Evolutionary conservation across 1,140 invertebrate genomes (phyloP).

Genomic region (Antheraea pernyi): DNA sequence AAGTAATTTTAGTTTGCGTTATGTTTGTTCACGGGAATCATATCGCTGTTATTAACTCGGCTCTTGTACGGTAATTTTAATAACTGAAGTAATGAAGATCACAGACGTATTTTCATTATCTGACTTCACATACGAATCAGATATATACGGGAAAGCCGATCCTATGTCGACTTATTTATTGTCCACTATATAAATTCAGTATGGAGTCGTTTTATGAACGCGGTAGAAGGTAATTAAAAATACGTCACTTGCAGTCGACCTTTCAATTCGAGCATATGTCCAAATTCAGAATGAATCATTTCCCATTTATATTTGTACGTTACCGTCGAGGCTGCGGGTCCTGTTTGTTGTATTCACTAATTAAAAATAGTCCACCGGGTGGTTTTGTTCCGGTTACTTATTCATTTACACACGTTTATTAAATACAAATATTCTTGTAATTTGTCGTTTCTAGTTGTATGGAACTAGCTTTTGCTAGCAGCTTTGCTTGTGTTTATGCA

Average conservation of each 20-base stretch:
- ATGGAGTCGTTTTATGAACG: slow-evolving; percentile 56
- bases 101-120: slow-evolving; percentile 32
- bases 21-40: slow-evolving; percentile 11
- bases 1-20: slow-evolving; percentile 18
- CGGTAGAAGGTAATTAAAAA: slow-evolving; percentile 76
- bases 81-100: slow-evolving; percentile 15
- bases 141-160: slow-evolving; percentile 28
- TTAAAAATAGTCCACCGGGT: slow-evolving; percentile 17
- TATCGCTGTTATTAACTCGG: slow-evolving; percentile 13
- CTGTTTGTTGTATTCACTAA: slow-evolving; percentile 55
- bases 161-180: slow-evolving; percentile 60
- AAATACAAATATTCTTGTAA: too few species aligned
- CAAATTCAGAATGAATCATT: slow-evolving; percentile 77
- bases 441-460: too few species aligned
- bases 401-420: not conserved
- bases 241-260: slow-evolving; percentile 75
- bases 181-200: slow-evolving; percentile 74
- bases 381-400: slow-evolving; percentile 19
- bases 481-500: too few species aligned
- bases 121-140: slow-evolving; percentile 19
- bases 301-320: slow-evolving; percentile 71
- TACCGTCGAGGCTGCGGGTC: slow-evolving; percentile 37
- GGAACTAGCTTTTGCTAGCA: too few species aligned
- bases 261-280: slow-evolving; percentile 76
- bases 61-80: slow-evolving; percentile 9